Evolutionary conservation across 1,140 invertebrate species (phyloP).

Genomic region (Papilio dardanus): DNA sequence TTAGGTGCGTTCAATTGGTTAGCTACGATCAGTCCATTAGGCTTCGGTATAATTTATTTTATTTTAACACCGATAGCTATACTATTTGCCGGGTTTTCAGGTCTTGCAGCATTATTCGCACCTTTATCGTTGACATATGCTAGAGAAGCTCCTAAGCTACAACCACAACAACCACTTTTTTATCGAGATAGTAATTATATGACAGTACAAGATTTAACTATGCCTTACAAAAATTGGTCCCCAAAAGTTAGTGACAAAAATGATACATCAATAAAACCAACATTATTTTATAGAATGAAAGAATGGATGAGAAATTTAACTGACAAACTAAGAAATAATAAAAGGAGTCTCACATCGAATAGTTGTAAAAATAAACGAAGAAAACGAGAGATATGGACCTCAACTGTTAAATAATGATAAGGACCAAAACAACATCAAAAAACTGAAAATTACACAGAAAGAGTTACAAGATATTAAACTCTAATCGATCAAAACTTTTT

Average conservation of each 20-base stretch:
- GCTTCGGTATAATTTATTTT: slow-evolving; percentile 66
- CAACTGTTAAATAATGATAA: slow-evolving; percentile 57
- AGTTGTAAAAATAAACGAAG: slow-evolving; percentile 55
- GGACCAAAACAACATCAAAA: too few species aligned
- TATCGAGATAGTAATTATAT: slow-evolving; percentile 66
- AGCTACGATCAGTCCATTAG: slow-evolving; percentile 69
- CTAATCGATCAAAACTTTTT: too few species aligned
- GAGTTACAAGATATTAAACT: too few species aligned
- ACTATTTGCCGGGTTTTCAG: slow-evolving; percentile 65
- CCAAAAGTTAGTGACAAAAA: slow-evolving; percentile 38
- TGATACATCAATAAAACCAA: slow-evolving; percentile 37
- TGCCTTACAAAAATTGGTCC: slow-evolving; percentile 47
- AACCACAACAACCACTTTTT: slow-evolving; percentile 60
- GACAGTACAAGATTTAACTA: slow-evolving; percentile 62
- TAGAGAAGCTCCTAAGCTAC: slow-evolving; percentile 63
- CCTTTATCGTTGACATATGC: slow-evolving; percentile 63
- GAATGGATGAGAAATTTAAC: slow-evolving; percentile 55
- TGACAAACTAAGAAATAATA: slow-evolving; percentile 44
- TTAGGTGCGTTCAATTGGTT: slow-evolving; percentile 68
- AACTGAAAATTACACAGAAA: too few species aligned
- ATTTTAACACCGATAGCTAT: slow-evolving; percentile 69
- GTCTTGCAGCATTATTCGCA: slow-evolving; percentile 63
- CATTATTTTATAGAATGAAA: slow-evolving; percentile 58
- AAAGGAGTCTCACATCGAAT: slow-evolving; percentile 37
- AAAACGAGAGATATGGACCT: slow-evolving; percentile 60